These are phyloP conservation scores for Taeniopygia guttata DNA, from an alignment of 2,797 vertebrate genomes.

Conservation along the genomic window DNA sequence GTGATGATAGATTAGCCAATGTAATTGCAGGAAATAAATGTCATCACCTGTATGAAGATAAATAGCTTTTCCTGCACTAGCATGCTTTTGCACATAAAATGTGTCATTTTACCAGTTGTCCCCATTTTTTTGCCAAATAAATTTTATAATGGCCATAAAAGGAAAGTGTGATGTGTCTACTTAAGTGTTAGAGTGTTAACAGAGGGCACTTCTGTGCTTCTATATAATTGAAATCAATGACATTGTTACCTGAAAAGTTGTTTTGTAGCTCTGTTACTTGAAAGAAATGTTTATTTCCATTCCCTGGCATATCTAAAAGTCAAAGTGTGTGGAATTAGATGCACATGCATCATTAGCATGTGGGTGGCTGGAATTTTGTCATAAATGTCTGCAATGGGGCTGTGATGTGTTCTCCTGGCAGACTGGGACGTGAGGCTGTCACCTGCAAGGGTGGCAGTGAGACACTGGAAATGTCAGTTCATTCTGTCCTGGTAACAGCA, in stretches of 20 bases:
- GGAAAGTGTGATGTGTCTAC: slow-evolving; percentile 11
- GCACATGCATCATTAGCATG: background rate
- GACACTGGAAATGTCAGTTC: background rate
- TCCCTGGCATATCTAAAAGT: background rate
- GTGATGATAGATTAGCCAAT: background rate
- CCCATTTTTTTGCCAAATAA: slow-evolving; percentile 22
- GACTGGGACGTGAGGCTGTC: background rate
- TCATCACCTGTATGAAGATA: background rate
- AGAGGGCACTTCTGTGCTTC: background rate
- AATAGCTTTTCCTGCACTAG: slow-evolving; percentile 8
- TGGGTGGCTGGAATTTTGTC: background rate
- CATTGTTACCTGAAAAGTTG: slow-evolving; percentile 23
- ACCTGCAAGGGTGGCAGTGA: background rate
- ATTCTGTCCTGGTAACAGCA: background rate
- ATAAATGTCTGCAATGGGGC: background rate
- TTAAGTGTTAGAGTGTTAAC: slow-evolving; percentile 28
- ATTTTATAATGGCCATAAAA: slow-evolving; percentile 31
- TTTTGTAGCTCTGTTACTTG: background rate
- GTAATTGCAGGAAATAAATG: background rate
- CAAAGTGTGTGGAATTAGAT: background rate
- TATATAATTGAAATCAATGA: slow-evolving; percentile 21
- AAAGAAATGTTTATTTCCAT: background rate
- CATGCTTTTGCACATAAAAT: slow-evolving; percentile 40
- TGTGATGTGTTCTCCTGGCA: background rate
- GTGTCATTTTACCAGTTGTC: background rate